Evolutionary conservation across 1,140 invertebrate genomes (phyloP), one percentile per base, ranked within the genome.

Genomic region (Zaprionus camerounensis): DNA sequence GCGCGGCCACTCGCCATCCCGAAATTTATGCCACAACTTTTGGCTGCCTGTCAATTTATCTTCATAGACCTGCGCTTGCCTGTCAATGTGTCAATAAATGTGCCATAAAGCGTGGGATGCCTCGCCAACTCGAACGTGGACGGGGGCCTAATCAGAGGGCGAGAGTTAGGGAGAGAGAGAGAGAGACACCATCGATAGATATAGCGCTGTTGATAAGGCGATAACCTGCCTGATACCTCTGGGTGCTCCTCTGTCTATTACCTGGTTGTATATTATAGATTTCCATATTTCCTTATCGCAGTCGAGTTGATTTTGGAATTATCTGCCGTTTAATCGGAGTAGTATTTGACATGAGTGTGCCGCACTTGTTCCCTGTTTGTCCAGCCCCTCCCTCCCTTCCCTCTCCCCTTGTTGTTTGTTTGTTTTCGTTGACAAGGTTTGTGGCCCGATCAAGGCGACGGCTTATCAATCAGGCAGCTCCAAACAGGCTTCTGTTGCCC

Each of bases 51-150:
- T 81, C 85, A 77, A 91, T 91, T 91, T 86, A 85, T 90, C 85
- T 82, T 72, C 85, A 91, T 90, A 75, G 70, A 74, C 65, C 81
- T 66, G 67, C 81, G 81, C 71, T 84, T 73, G 79, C 68, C 85
- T 90, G 86, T 90, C 85, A 90, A 90, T 88, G 67, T 88, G 85
- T 88, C 85, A 90, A 88, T 90, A 88, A 90, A 82, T 82, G 71
- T 53, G 70, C 73, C 80, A 80, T 87, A 80, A 77, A 82, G 65
- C 69, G 63, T 55, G 62, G 55, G 70, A 70, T 28, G 53, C 34
- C 17, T 17, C 49, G 20, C 58, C 12, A 44, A 34, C 15, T 41
- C 15, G 12, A 9, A 34, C 41, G 2, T 17, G n/a, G 56, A 36
- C 6, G 20, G 34, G 36, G 36, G 59, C n/a, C 62, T 71, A 72